Percentiles rank a stretch among this genome's conserved stretches.
These are phyloP conservation scores for Hafferia zeledoni DNA, from an alignment of 2,797 vertebrate species.

Conservation along the genomic window DNA sequence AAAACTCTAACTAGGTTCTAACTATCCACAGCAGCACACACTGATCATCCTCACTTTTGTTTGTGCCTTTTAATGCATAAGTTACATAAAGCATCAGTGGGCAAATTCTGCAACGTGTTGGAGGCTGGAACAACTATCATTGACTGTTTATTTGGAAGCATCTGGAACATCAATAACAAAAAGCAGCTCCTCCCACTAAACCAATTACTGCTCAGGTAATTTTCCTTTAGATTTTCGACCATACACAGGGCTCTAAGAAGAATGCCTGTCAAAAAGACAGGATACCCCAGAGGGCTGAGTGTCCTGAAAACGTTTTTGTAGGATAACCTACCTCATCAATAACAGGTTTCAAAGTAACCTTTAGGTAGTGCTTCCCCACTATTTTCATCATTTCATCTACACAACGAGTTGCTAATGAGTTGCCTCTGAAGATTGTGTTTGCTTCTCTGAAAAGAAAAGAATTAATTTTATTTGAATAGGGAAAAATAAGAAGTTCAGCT, in stretches of 20 bases:
- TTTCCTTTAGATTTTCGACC: neutral
- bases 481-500: neutral
- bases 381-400: slow-evolving; percentile 99
- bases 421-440: slow-evolving; percentile 97
- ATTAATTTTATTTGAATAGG: neutral
- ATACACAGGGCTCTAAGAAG: neutral
- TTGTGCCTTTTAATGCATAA: neutral
- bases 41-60: neutral
- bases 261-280: neutral
- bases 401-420: slow-evolving; percentile 93
- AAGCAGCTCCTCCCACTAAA: neutral
- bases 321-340: slow-evolving; percentile 90
- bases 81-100: neutral
- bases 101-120: neutral
- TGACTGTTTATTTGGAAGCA: neutral
- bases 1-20: neutral
- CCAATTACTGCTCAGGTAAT: neutral
- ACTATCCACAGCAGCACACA: neutral
- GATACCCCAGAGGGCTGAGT: neutral
- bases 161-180: neutral
- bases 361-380: slow-evolving; percentile 95
- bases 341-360: slow-evolving; percentile 93
- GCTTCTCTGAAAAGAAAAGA: slow-evolving; percentile 87
- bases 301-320: neutral
- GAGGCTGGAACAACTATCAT: neutral